Evolutionary conservation across 2,113 vertebrate species (phyloP).

Genomic region (Chaetodon trifascialis): DNA sequence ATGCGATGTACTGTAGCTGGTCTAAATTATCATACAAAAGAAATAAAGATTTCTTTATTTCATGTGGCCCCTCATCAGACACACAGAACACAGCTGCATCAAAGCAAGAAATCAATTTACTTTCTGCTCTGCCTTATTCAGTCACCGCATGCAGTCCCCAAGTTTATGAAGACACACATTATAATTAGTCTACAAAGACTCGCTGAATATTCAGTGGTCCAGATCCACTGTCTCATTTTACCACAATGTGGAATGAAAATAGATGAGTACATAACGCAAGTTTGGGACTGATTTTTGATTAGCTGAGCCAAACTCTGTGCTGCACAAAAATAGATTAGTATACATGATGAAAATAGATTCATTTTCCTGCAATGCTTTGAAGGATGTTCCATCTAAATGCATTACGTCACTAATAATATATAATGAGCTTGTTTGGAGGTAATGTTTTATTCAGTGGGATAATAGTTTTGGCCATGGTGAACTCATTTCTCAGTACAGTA

Average conservation of each 20-base stretch:
- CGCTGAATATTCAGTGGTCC: constrained; percentile 82
- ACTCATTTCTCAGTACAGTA: constrained; percentile 3
- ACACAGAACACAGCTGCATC: constrained; percentile 74
- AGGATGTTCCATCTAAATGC: constrained; percentile 48
- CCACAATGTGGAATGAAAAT: constrained; percentile 68
- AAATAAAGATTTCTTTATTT: constrained; percentile 72
- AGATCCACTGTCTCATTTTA: constrained; percentile 69
- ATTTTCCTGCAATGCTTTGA: constrained; percentile 56
- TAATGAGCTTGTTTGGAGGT: constrained; percentile 56
- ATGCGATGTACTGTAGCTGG: constrained; percentile 32
- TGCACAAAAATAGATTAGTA: constrained; percentile 57
- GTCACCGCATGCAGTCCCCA: constrained; percentile 74
- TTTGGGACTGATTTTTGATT: constrained; percentile 65
- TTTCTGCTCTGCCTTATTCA: constrained; percentile 72
- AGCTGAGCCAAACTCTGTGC: constrained; percentile 36
- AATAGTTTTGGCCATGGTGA: constrained; percentile 23
- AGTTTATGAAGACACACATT: constrained; percentile 79
- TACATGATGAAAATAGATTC: constrained; percentile 48
- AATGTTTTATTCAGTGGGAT: constrained; percentile 48
- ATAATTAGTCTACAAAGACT: constrained; percentile 82
- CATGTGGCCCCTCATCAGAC: constrained; percentile 65
- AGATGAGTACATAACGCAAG: constrained; percentile 60
- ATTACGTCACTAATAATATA: constrained; percentile 55
- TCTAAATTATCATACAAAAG: constrained; percentile 79
- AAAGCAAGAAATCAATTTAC: constrained; percentile 80